phyloP scores from a whole-genome alignment of 2,888 invertebrate genomes.

The Xestia xanthographa region DNA sequence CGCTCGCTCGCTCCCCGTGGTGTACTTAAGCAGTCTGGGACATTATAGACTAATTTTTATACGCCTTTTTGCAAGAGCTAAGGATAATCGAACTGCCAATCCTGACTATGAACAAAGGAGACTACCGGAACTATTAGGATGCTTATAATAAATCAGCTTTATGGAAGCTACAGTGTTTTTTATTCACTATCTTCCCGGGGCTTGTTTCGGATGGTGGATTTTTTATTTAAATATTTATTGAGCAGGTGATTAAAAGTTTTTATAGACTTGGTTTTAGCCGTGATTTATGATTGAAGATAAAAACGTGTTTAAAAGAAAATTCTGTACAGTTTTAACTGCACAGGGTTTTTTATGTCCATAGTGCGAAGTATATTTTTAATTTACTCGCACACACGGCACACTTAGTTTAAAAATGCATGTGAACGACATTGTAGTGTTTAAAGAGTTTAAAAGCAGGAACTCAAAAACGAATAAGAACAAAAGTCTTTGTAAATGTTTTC shows the following conservation, averaged over 20 bases:
- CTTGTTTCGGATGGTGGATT: constrained; percentile 17
- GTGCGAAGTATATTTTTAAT: not conserved
- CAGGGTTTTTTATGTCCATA: not conserved
- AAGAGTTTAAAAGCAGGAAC: not conserved
- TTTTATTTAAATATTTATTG: constrained; percentile 37
- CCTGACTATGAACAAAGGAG: constrained; percentile 82
- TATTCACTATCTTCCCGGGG: constrained; percentile 29
- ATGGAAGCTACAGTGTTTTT: constrained; percentile 54
- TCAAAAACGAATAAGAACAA: not conserved
- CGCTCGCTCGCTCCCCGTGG: constrained; percentile 80
- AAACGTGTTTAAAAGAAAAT: constrained; percentile 10
- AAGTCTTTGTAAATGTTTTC: not conserved
- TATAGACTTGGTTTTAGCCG: constrained; percentile 1
- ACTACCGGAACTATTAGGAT: constrained; percentile 77
- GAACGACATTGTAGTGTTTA: not conserved
- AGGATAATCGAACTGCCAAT: constrained; percentile 90
- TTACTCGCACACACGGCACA: not conserved
- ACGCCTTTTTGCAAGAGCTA: constrained; percentile 83
- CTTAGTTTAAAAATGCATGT: not conserved
- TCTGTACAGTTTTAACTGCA: not conserved
- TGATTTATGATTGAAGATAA: constrained; percentile 29
- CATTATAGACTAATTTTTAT: constrained; percentile 88
- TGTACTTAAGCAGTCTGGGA: constrained; percentile 87
- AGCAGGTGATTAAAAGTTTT: constrained; percentile 37
- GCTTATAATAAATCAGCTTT: constrained; percentile 76